These are phyloP conservation scores for Diarsia mendica DNA, from an alignment of 2,888 invertebrate species.

Conservation along the genomic window DNA sequence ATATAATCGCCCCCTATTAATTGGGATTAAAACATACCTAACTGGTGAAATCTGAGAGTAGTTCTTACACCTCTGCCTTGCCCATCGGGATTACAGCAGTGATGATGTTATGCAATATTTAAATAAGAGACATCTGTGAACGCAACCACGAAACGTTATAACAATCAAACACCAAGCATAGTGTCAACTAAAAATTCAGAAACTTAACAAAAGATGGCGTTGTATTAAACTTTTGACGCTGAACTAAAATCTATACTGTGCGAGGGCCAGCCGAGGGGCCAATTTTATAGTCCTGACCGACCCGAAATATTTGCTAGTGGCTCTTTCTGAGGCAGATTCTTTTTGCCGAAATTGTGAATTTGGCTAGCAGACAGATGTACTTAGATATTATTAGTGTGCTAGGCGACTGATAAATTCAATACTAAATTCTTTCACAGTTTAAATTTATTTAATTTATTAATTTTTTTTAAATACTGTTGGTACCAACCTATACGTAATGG, in stretches of 20 bases:
- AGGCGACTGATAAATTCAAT: background rate
- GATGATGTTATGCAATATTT: background rate
- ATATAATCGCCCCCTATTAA: background rate
- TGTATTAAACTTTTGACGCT: background rate
- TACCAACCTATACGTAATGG: background rate
- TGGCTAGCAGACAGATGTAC: background rate
- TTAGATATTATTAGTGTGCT: background rate
- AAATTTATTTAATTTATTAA: background rate
- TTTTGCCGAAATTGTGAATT: background rate
- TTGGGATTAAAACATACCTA: background rate
- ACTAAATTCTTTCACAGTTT: background rate
- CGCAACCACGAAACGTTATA: background rate
- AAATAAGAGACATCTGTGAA: slow-evolving; percentile 30
- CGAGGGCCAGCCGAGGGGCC: too few relatives aligned
- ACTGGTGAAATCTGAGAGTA: background rate
- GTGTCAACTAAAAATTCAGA: background rate
- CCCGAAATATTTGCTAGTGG: background rate
- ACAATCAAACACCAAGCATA: too few relatives aligned
- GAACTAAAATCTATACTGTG: slow-evolving; percentile 9
- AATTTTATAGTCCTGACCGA: background rate
- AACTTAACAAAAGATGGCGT: slow-evolving; percentile 22
- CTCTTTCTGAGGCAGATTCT: background rate
- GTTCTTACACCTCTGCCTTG: background rate
- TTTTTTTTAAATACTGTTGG: too few relatives aligned
- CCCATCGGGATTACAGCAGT: background rate